A percentile compares a stretch with the other conserved stretches of the same genome.
Conservation (phyloP, 2,888 invertebrate species). For the Uropetala carovei region DNA sequence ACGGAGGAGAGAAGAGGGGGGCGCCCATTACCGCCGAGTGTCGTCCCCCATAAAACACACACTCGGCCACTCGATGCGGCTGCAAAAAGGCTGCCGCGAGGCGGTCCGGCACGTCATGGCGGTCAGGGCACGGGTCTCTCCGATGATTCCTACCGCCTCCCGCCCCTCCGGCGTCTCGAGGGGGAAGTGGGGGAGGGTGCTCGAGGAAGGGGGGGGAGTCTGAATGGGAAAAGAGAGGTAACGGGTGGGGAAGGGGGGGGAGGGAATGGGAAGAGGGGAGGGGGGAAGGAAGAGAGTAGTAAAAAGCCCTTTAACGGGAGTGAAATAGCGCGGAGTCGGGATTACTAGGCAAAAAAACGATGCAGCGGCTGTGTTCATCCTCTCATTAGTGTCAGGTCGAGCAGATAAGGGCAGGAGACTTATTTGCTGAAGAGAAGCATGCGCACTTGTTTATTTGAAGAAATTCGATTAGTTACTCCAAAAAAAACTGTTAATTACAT, state of each 20-base stretch:
- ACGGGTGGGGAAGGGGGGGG: background rate
- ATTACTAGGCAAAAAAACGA: background rate
- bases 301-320: background rate
- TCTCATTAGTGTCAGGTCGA: background rate
- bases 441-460: too few species aligned
- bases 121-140: background rate
- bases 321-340: background rate
- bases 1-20: background rate
- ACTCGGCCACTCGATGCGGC: slow-evolving; percentile 10
- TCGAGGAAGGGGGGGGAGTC: background rate
- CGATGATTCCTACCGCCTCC: background rate
- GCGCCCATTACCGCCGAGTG: slow-evolving; percentile 4
- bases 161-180: background rate
- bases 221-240: background rate
- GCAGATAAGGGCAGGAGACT: background rate
- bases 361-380: background rate
- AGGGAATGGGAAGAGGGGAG: background rate
- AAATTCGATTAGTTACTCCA: too few species aligned
- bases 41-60: slow-evolving; percentile 24
- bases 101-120: background rate
- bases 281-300: background rate
- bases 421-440: too few species aligned
- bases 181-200: background rate
- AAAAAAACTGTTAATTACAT: too few species aligned
- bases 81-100: slow-evolving; percentile 13